A percentile compares a stretch with the other conserved stretches of the same genome.
phyloP scores from a whole-genome alignment of 2,888 invertebrate genomes.

The Acrocyrtus sp. region DNA sequence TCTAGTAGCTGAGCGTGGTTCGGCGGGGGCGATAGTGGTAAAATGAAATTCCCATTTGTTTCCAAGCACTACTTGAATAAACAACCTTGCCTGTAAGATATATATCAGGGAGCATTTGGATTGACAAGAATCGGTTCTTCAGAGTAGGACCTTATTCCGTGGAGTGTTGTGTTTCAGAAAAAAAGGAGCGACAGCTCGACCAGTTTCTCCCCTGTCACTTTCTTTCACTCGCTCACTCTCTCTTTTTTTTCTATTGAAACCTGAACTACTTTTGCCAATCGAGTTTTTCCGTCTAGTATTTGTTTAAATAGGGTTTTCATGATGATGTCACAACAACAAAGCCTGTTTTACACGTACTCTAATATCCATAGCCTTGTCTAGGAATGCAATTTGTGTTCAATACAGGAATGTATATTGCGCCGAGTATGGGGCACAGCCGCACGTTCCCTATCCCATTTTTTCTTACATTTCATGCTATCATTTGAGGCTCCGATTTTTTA shows the following conservation, averaged over 20 bases:
- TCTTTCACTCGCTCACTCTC: too few species aligned
- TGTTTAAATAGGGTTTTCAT: constrained; percentile 15
- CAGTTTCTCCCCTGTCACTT: not conserved
- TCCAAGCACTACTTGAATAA: constrained; percentile 19
- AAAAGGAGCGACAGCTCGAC: not conserved
- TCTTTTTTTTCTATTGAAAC: constrained; percentile 7
- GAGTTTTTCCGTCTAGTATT: not conserved
- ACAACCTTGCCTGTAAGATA: constrained; percentile 4
- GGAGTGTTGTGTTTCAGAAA: constrained; percentile 36
- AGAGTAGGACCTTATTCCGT: constrained; percentile 30
- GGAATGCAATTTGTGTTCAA: not conserved
- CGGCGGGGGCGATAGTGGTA: not conserved
- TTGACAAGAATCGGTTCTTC: constrained; percentile 47
- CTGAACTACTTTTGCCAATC: not conserved
- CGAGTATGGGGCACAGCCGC: too few species aligned
- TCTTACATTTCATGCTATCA: too few species aligned
- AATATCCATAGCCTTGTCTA: not conserved
- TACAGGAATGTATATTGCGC: not conserved
- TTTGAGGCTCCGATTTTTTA: too few species aligned
- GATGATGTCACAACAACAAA: constrained; percentile 11
- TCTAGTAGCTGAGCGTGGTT: too few species aligned
- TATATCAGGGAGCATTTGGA: constrained; percentile 26
- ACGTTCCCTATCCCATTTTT: constrained; percentile 7
- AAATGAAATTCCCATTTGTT: constrained; percentile 38
- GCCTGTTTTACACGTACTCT: not conserved